These are phyloP conservation scores for Pantherophis vulpinus DNA, from an alignment of 2,797 vertebrate species.

Conservation along the genomic window DNA sequence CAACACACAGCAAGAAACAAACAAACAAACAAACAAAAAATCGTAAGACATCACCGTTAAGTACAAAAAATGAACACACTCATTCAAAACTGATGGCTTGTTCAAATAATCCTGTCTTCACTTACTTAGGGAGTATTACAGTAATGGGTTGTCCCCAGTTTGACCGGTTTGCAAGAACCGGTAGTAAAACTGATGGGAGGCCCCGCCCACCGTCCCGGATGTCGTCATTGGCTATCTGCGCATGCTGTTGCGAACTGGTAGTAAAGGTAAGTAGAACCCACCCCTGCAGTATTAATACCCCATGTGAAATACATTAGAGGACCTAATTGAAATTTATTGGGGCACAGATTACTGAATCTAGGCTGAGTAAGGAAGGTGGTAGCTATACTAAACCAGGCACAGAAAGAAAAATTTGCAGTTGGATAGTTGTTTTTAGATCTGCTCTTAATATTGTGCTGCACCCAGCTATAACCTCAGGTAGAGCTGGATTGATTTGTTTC, in stretches of 20 bases:
- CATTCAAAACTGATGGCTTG: not conserved
- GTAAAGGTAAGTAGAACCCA: too few species aligned
- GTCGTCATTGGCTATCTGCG: rapidly evolving
- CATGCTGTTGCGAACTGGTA: too few species aligned
- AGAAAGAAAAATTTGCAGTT: not conserved
- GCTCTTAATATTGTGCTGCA: not conserved
- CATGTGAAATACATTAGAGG: not conserved
- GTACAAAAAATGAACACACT: not conserved
- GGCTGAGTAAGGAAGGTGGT: not conserved
- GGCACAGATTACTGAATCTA: not conserved
- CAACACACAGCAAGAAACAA: not conserved
- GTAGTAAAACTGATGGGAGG: too few species aligned
- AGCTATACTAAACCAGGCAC: not conserved
- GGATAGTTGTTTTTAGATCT: not conserved
- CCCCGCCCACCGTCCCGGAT: too few species aligned
- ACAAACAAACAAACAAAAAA: not conserved
- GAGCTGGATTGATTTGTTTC: not conserved
- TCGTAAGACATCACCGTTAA: not conserved
- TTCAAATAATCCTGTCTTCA: not conserved
- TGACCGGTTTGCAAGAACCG: too few species aligned
- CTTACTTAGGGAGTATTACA: not conserved
- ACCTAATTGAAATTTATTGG: not conserved
- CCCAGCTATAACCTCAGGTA: not conserved
- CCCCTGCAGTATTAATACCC: not conserved
- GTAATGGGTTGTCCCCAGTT: too few species aligned